Percentiles rank a stretch among this genome's conserved stretches.
Conservation (phyloP, 2,113 vertebrate species). For the Mesoclemmys tuberculata region DNA sequence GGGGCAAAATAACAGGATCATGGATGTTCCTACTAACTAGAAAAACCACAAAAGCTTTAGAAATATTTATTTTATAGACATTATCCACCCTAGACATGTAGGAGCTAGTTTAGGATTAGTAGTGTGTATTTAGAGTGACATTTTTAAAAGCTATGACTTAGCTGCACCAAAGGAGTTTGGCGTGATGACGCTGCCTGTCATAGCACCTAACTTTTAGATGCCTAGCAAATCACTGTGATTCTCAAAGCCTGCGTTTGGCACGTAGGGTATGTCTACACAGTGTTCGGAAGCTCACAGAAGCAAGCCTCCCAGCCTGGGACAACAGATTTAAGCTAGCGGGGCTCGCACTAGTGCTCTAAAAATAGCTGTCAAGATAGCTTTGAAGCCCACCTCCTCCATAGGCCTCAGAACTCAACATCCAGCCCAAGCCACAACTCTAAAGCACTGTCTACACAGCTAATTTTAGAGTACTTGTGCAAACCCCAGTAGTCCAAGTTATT, state of each 20-base stretch:
- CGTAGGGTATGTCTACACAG: background rate
- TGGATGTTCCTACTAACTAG: background rate
- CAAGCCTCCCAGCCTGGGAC: background rate
- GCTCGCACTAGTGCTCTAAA: background rate
- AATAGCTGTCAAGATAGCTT: background rate
- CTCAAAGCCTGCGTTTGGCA: background rate
- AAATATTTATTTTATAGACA: conserved; percentile 3
- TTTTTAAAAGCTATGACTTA: background rate
- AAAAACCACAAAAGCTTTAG: background rate
- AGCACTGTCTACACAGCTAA: background rate
- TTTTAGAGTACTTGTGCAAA: background rate
- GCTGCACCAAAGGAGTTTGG: background rate
- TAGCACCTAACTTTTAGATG: background rate
- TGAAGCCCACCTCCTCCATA: background rate
- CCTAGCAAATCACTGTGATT: background rate
- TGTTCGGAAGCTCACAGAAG: background rate
- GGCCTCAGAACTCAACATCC: background rate
- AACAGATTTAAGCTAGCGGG: background rate
- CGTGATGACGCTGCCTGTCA: background rate
- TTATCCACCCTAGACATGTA: conserved; percentile 53
- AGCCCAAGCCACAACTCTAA: background rate
- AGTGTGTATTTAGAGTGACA: background rate
- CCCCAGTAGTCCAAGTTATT: background rate
- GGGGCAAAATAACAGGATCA: background rate
- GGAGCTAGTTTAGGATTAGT: background rate